Conservation (phyloP, 2,113 vertebrate genomes). For the Sinosuthora webbiana region DNA sequence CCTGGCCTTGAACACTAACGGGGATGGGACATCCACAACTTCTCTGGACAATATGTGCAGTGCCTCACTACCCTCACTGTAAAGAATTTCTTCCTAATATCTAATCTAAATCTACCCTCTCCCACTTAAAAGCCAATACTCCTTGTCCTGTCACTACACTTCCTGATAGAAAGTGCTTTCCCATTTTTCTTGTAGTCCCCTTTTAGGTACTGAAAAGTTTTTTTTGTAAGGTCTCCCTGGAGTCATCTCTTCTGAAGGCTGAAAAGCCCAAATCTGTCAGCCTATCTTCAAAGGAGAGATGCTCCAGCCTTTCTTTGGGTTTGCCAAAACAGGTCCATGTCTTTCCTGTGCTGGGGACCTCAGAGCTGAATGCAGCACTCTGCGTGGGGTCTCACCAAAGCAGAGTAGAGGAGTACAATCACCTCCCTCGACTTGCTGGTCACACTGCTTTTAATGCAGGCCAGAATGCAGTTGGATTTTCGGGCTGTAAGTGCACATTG, state of each 20-base stretch:
- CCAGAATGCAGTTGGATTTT: neutral
- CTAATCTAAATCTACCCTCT: neutral
- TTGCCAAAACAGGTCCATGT: neutral
- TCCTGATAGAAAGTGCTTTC: neutral
- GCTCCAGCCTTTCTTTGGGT: neutral
- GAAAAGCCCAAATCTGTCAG: neutral
- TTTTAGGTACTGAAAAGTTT: neutral
- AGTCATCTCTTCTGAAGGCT: neutral
- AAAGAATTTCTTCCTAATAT: neutral
- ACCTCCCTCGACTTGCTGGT: fast-evolving
- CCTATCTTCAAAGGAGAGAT: neutral
- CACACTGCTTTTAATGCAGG: neutral
- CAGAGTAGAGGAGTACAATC: neutral
- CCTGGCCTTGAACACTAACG: neutral
- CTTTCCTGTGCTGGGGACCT: neutral
- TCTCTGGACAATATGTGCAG: neutral
- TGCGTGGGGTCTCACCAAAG: neutral
- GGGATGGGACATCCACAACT: neutral
- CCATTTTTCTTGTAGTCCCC: neutral
- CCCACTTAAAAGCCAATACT: neutral
- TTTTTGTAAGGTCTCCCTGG: neutral
- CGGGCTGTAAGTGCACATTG: neutral
- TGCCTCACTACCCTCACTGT: neutral
- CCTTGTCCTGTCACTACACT: neutral
- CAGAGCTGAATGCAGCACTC: neutral